These are phyloP conservation scores for Enteromius fasciolatus DNA, from an alignment of 2,797 vertebrate genomes.

Conservation along the genomic window DNA sequence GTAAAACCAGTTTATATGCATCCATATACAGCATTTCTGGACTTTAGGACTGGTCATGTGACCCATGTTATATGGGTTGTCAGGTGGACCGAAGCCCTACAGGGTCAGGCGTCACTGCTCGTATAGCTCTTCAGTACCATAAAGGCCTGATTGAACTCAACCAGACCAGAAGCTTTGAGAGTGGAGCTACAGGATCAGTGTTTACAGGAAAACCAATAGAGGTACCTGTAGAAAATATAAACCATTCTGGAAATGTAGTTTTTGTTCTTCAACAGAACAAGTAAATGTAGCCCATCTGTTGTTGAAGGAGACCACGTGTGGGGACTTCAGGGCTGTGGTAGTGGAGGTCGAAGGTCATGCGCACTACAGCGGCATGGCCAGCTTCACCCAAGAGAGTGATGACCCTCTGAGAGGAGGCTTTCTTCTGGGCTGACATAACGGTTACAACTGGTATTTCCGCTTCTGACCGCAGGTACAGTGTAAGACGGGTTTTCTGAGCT, in stretches of 20 bases:
- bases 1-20: constrained; percentile 69
- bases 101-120: constrained; percentile 92
- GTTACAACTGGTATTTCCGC: not conserved
- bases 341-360: constrained; percentile 92
- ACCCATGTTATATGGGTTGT: not conserved
- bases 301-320: constrained; percentile 84
- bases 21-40: not conserved
- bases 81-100: constrained; percentile 95
- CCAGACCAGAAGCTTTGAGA: constrained; percentile 87
- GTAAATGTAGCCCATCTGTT: constrained; percentile 19
- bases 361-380: constrained; percentile 88
- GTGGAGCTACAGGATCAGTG: constrained; percentile 83
- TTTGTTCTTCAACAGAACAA: not conserved
- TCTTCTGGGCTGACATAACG: constrained; percentile 79
- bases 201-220: constrained; percentile 90
- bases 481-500: not conserved
- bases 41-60: not conserved
- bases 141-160: constrained; percentile 87
- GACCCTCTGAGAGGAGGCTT: constrained; percentile 87
- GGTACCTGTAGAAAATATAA: constrained; percentile 66
- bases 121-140: constrained; percentile 90
- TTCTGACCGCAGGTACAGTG: not conserved
- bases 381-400: constrained; percentile 82
- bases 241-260: not conserved
- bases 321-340: constrained; percentile 84